Conservation (phyloP, 2,888 invertebrate genomes). For the Pantelozetes paolii region DNA sequence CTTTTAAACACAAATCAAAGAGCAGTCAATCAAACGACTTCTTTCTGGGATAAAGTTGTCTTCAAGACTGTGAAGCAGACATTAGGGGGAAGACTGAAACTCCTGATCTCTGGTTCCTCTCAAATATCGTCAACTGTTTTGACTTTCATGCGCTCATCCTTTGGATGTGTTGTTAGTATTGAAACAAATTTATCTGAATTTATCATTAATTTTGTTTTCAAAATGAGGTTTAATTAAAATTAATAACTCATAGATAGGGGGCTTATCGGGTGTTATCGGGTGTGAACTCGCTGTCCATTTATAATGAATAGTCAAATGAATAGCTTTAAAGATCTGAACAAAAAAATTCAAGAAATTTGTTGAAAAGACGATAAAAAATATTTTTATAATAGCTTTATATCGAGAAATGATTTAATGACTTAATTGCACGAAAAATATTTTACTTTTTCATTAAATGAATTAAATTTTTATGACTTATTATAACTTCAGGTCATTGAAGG, state of each 20-base stretch:
- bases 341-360: neutral
- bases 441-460: neutral
- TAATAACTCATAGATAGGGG: neutral
- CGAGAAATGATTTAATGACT: neutral
- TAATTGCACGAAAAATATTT: slow-evolving; percentile 20
- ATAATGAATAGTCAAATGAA: too few species aligned
- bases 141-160: slow-evolving; percentile 85
- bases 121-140: slow-evolving; percentile 88
- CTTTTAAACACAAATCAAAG: neutral
- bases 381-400: neutral
- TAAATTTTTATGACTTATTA: neutral
- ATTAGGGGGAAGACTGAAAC: slow-evolving; percentile 82
- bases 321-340: too few species aligned
- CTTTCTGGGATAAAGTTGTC: slow-evolving; percentile 47
- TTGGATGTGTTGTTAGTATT: slow-evolving; percentile 67
- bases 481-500: slow-evolving; percentile 72
- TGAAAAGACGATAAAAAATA: neutral
- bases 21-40: slow-evolving; percentile 34
- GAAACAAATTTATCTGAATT: slow-evolving; percentile 2
- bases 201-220: neutral
- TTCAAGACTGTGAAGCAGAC: slow-evolving; percentile 69
- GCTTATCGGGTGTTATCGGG: neutral
- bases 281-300: neutral
- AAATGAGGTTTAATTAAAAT: neutral
- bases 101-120: slow-evolving; percentile 92